These are phyloP conservation scores for Sylvicapra grimmia DNA, from an alignment of 2,113 vertebrate species.

Conservation along the genomic window DNA sequence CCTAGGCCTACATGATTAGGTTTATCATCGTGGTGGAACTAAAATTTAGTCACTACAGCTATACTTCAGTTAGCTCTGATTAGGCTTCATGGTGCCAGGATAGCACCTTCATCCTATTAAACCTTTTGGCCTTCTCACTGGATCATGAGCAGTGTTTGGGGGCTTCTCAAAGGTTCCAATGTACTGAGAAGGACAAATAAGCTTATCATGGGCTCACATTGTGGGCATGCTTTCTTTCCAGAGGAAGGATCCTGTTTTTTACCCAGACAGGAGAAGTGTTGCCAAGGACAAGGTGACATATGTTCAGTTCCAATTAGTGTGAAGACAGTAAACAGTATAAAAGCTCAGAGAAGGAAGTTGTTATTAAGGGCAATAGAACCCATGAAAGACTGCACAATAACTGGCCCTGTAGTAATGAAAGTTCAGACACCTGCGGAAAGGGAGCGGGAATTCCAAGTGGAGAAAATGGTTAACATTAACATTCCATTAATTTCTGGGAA, in stretches of 20 bases:
- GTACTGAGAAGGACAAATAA: neutral
- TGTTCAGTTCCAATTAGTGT: slow-evolving; percentile 27
- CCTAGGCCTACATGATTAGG: neutral
- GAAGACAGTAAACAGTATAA: neutral
- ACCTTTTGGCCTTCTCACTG: neutral
- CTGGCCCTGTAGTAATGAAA: neutral
- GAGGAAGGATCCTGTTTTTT: slow-evolving; percentile 23
- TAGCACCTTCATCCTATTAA: neutral
- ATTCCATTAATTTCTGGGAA: neutral
- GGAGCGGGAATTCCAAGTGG: neutral
- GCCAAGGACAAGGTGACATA: slow-evolving; percentile 22
- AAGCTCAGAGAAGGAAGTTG: slow-evolving; percentile 14
- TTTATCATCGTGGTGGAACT: neutral
- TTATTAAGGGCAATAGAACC: neutral
- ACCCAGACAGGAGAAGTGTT: neutral
- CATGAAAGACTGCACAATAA: neutral
- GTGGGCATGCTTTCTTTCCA: neutral
- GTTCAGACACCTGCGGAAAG: neutral
- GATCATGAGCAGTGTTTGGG: neutral
- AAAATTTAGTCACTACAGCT: neutral
- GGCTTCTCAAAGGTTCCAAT: neutral
- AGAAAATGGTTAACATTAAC: neutral
- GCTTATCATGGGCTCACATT: neutral
- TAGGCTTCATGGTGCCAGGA: neutral
- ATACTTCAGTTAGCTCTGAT: neutral